Evolutionary conservation across 2,888 invertebrate genomes (phyloP).

Genomic region (Ferrisia virgata): DNA sequence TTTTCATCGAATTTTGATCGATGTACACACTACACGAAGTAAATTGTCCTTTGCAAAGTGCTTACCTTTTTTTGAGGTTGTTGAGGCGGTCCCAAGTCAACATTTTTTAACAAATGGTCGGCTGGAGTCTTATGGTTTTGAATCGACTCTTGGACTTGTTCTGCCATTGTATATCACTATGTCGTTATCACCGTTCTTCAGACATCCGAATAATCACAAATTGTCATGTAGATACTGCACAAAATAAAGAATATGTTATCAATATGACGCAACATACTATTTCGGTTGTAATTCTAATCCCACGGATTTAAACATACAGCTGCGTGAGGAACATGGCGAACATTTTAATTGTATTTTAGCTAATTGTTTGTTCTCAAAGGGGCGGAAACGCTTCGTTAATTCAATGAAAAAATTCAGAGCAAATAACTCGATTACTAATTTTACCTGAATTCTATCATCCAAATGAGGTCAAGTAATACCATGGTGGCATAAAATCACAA

Average conservation of each 20-base stretch:
- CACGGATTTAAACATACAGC: not conserved
- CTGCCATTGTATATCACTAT: not conserved
- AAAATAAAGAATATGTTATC: not conserved
- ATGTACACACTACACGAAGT: too few relatives aligned
- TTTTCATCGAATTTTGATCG: too few relatives aligned
- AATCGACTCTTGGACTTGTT: not conserved
- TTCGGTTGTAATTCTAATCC: not conserved
- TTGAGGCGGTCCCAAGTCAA: constrained; percentile 25
- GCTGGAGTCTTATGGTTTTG: constrained; percentile 11
- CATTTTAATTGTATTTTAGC: not conserved
- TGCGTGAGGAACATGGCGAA: not conserved
- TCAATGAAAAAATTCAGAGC: constrained; percentile 2
- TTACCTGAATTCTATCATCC: constrained; percentile 15
- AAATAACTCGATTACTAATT: constrained; percentile 2
- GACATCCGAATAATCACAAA: not conserved
- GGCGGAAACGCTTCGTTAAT: constrained; percentile 6
- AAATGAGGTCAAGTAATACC: not conserved
- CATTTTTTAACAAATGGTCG: not conserved
- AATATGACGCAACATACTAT: not conserved
- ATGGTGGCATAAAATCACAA: not conserved
- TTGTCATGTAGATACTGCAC: not conserved
- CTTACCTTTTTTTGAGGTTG: constrained; percentile 15
- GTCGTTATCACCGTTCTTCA: not conserved
- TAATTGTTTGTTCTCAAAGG: not conserved
- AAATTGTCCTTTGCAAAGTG: too few relatives aligned